Conservation (phyloP, 2,113 vertebrate genomes). For the Prunella himalayana region DNA sequence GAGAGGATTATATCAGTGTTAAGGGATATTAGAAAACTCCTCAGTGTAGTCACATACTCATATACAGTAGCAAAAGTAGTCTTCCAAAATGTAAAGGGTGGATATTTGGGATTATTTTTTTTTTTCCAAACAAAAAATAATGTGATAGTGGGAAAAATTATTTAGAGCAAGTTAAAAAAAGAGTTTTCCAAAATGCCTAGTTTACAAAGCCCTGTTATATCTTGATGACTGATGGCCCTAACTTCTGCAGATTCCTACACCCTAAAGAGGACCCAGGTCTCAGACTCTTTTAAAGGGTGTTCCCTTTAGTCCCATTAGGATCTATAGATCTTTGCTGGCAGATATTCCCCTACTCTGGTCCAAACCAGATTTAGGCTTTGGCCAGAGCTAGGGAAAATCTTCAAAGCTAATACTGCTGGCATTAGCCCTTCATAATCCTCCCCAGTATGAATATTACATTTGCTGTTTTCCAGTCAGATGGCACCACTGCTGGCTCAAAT, state of each 20-base stretch:
- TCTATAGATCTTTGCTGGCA: background rate
- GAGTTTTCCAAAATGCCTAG: background rate
- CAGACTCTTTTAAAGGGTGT: background rate
- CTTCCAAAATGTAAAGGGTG: background rate
- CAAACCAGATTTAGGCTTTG: constrained; percentile 12
- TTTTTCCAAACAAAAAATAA: background rate
- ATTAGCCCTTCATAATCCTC: constrained; percentile 5
- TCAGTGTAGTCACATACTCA: background rate
- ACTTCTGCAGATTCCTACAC: background rate
- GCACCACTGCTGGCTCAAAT: background rate
- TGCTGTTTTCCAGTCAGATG: constrained; percentile 13
- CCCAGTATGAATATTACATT: constrained; percentile 2
- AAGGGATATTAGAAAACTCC: background rate
- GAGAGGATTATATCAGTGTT: background rate
- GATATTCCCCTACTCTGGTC: background rate
- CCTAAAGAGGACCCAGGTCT: background rate
- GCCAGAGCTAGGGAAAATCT: background rate
- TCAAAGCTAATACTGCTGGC: constrained; percentile 30
- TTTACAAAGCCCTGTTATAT: background rate
- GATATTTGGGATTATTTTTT: background rate
- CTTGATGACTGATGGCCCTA: background rate
- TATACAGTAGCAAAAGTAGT: background rate
- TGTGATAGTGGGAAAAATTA: background rate
- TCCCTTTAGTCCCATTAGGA: background rate
- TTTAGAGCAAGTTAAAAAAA: background rate